These are phyloP conservation scores for Taenioides sp. DNA, from an alignment of 2,797 vertebrate species.

Conservation along the genomic window DNA sequence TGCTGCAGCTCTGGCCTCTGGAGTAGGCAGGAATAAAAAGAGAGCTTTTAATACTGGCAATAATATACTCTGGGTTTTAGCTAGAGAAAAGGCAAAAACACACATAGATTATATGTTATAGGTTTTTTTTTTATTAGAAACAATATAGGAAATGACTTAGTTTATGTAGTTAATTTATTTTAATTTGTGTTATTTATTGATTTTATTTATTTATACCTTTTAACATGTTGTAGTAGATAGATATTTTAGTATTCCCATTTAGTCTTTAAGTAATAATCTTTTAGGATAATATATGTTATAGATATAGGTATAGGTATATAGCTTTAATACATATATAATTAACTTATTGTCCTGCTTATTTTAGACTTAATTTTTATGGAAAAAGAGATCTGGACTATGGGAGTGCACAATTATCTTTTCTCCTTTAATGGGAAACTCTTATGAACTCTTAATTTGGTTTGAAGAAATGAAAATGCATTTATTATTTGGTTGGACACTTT, in stretches of 20 bases:
- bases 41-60: not conserved
- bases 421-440: not conserved
- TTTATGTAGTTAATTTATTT: too few relatives aligned
- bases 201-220: too few relatives aligned
- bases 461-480: not conserved
- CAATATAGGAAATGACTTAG: too few relatives aligned
- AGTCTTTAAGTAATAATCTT: not conserved
- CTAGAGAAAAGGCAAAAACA: too few relatives aligned
- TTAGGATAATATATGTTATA: not conserved
- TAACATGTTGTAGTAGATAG: too few relatives aligned
- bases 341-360: not conserved
- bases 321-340: too few relatives aligned
- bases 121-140: too few relatives aligned
- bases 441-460: not conserved
- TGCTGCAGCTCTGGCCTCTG: slow-evolving; percentile 64
- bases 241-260: not conserved
- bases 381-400: too few relatives aligned
- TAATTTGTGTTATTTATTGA: too few relatives aligned
- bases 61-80: not conserved
- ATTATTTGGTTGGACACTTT: not conserved
- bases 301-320: too few relatives aligned
- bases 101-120: too few relatives aligned
- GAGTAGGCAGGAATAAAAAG: not conserved
- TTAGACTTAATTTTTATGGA: too few relatives aligned
- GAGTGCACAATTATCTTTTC: not conserved